A percentile compares a stretch with the other conserved stretches of the same genome.
phyloP scores from a whole-genome alignment of 2,888 invertebrate genomes.

The Rapana venosa region DNA sequence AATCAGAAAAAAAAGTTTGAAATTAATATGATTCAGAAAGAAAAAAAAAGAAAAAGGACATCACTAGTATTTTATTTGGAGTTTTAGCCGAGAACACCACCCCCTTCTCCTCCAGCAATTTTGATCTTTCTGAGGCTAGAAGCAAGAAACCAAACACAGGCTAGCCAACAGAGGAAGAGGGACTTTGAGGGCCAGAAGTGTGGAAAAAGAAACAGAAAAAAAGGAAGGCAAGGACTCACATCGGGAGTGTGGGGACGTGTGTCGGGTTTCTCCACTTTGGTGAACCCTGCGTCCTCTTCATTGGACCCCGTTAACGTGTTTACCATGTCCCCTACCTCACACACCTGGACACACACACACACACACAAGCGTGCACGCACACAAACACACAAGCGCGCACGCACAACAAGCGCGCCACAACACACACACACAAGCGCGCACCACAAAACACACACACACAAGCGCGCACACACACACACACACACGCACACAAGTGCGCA shows the following conservation, averaged over 20 bases:
- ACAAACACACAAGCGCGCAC: not conserved
- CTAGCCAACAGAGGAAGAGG: too few relatives aligned
- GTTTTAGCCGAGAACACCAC: too few relatives aligned
- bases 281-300: conserved; percentile 59
- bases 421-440: not conserved
- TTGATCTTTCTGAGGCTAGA: too few relatives aligned
- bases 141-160: too few relatives aligned
- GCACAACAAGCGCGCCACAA: too few relatives aligned
- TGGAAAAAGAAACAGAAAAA: too few relatives aligned
- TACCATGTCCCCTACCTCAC: conserved; percentile 44
- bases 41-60: too few relatives aligned
- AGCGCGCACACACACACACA: not conserved
- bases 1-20: too few relatives aligned
- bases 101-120: too few relatives aligned
- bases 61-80: too few relatives aligned
- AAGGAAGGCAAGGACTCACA: not conserved
- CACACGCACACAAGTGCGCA: not conserved
- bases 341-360: not conserved
- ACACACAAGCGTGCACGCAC: not conserved
- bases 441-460: not conserved
- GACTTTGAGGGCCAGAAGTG: too few relatives aligned
- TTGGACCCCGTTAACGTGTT: conserved; percentile 47
- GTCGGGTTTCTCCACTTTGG: conserved; percentile 64
- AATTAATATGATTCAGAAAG: too few relatives aligned
- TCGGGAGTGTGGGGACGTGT: conserved; percentile 15